Evolutionary conservation across 1,140 invertebrate species (phyloP).

Genomic region (Achatina immaculata): DNA sequence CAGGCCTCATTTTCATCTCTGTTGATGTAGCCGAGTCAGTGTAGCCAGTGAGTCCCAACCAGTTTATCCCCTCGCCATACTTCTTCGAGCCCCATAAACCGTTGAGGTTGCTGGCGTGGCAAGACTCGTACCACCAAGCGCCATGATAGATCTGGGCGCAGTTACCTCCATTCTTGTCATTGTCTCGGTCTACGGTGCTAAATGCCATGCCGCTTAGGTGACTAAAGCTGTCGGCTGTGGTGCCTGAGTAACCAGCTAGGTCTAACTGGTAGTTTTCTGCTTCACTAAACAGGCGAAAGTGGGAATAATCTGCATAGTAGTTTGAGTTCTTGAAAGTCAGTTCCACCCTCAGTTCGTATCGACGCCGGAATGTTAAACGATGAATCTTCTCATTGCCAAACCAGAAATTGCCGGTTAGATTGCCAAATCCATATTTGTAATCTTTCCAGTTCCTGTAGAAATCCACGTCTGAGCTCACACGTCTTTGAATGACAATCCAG

Average conservation of each 20-base stretch:
- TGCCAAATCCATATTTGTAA: slow-evolving; percentile 3
- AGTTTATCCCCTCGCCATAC: neutral
- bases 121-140: neutral
- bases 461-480: neutral
- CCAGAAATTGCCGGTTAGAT: neutral
- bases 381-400: slow-evolving; percentile 16
- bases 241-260: neutral
- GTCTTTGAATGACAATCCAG: neutral
- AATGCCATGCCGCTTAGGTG: neutral
- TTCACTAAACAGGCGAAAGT: neutral
- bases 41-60: neutral
- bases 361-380: neutral
- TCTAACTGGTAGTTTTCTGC: neutral
- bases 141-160: neutral
- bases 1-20: neutral
- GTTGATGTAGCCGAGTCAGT: neutral
- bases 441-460: slow-evolving; percentile 9
- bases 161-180: neutral
- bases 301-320: neutral
- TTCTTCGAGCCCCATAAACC: slow-evolving; percentile 6
- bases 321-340: neutral
- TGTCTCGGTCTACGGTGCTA: neutral
- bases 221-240: neutral
- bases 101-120: neutral
- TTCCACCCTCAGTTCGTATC: neutral